Evolutionary conservation across 2,888 invertebrate genomes (phyloP).

Genomic region (Junonia oenone): DNA sequence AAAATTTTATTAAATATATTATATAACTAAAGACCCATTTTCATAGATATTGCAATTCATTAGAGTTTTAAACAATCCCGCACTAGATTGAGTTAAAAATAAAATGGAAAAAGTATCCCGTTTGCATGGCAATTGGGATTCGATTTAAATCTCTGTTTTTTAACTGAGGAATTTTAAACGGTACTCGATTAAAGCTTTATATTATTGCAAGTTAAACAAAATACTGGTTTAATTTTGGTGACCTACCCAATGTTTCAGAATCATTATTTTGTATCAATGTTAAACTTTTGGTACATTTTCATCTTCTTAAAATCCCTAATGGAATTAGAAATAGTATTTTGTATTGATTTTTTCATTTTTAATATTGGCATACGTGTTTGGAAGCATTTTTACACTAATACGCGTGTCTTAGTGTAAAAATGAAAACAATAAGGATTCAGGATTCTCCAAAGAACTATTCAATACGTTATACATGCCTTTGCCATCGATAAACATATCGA

Average conservation of each 20-base stretch:
- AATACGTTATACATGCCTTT: neutral
- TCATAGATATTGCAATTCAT: too few species aligned
- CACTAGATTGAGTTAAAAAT: neutral
- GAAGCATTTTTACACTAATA: too few species aligned
- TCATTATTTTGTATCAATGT: too few species aligned
- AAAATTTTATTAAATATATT: too few species aligned
- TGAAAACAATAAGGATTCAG: neutral
- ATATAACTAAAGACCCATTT: neutral
- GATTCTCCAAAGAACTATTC: neutral
- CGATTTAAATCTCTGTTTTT: slow-evolving; percentile 5
- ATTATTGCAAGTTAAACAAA: neutral
- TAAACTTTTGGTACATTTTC: too few species aligned
- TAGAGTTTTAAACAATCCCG: neutral
- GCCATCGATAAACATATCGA: neutral
- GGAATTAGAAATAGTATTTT: too few species aligned
- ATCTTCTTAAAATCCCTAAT: too few species aligned
- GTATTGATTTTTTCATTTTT: too few species aligned
- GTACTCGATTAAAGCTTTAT: neutral
- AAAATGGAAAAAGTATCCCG: slow-evolving; percentile 14
- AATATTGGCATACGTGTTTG: too few species aligned
- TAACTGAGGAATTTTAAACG: slow-evolving; percentile 5
- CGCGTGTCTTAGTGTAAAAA: too few species aligned
- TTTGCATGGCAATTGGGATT: slow-evolving; percentile 17
- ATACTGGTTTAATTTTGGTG: neutral
- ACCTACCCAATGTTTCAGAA: too few species aligned